phyloP scores from a whole-genome alignment of 1,140 invertebrate species.

The Yoshiicerus persimilis region DNA sequence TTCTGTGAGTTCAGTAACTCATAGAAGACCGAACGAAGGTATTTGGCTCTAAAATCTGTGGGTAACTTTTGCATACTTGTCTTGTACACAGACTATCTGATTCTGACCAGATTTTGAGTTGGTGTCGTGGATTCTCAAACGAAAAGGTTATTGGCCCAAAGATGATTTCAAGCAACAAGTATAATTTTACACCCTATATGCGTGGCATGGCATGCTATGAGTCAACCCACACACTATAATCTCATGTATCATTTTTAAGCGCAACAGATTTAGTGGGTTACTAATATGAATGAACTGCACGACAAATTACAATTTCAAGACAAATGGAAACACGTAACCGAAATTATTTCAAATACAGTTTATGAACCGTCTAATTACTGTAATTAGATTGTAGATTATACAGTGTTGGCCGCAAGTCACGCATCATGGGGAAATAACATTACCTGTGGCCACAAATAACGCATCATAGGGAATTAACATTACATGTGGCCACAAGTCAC shows the following conservation, averaged over 20 bases:
- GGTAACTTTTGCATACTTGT: too few species aligned
- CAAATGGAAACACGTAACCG: neutral
- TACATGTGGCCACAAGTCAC: too few species aligned
- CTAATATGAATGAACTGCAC: too few species aligned
- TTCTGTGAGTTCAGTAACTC: too few species aligned
- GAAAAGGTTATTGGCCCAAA: neutral
- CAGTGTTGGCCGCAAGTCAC: too few species aligned
- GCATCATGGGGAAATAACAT: too few species aligned
- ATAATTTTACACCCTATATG: neutral
- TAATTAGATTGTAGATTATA: too few species aligned
- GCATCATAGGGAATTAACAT: too few species aligned
- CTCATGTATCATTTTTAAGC: neutral
- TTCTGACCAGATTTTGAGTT: neutral
- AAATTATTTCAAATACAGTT: neutral
- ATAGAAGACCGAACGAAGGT: too few species aligned
- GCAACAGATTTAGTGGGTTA: neutral
- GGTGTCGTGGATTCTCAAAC: neutral
- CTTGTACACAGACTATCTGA: too few species aligned
- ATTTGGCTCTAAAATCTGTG: too few species aligned
- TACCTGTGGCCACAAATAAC: too few species aligned
- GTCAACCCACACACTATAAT: neutral
- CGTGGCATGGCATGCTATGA: neutral
- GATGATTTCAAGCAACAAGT: neutral
- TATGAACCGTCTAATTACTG: neutral
- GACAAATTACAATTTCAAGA: neutral